These are phyloP conservation scores for Ormyrus nitidulus DNA, from an alignment of 2,888 invertebrate species.

Conservation along the genomic window DNA sequence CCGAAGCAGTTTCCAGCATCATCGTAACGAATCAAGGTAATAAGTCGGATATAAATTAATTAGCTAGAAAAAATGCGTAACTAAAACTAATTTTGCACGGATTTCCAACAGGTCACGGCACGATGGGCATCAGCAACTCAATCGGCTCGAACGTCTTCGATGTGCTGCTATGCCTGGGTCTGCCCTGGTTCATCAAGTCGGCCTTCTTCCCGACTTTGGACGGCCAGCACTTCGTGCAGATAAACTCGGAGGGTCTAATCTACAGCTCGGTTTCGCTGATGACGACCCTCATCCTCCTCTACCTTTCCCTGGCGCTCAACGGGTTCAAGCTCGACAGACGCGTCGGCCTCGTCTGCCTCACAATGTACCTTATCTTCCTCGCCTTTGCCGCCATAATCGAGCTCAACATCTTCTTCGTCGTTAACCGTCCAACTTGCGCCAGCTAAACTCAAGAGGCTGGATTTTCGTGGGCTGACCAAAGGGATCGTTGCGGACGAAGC, in stretches of 20 bases:
- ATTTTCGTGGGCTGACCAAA: too few relatives aligned
- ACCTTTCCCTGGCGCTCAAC: slow-evolving; percentile 81
- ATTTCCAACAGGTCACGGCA: slow-evolving; percentile 79
- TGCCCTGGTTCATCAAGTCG: slow-evolving; percentile 87
- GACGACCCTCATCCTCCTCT: slow-evolving; percentile 83
- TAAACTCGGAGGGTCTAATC: slow-evolving; percentile 86
- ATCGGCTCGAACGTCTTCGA: slow-evolving; percentile 91
- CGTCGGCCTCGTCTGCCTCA: slow-evolving; percentile 82
- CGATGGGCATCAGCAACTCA: slow-evolving; percentile 88
- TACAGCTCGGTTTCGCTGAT: slow-evolving; percentile 87
- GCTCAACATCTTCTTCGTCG: slow-evolving; percentile 85
- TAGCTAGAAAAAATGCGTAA: neutral
- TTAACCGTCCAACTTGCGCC: slow-evolving; percentile 83
- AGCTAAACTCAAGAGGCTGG: neutral
- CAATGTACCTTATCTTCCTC: slow-evolving; percentile 83
- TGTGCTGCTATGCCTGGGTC: slow-evolving; percentile 85
- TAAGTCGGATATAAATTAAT: too few relatives aligned
- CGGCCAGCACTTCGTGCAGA: slow-evolving; percentile 80
- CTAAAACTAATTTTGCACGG: neutral
- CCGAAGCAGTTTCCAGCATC: slow-evolving; percentile 91
- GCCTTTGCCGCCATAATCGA: slow-evolving; percentile 84
- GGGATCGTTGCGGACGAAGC: too few relatives aligned
- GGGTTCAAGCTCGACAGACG: slow-evolving; percentile 84
- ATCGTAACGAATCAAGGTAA: slow-evolving; percentile 88
- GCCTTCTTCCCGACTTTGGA: slow-evolving; percentile 79